Evolutionary conservation across 2,888 invertebrate genomes (phyloP).

Genomic region (Syritta pipiens): DNA sequence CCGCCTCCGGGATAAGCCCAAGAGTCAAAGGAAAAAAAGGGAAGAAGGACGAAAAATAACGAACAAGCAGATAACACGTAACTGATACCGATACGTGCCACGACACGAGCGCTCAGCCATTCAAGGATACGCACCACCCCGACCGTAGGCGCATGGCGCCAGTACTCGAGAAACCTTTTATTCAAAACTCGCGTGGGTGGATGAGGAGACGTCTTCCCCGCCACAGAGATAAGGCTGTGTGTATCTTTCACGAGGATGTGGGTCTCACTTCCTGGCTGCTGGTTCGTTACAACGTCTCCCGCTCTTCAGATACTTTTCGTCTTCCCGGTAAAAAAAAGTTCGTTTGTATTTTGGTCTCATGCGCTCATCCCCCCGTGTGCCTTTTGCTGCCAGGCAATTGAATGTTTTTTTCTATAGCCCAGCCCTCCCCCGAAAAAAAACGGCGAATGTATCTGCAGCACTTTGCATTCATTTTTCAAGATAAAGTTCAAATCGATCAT

Average conservation of each 20-base stretch:
- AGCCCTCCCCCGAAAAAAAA: too few species aligned
- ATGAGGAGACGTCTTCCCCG: too few species aligned
- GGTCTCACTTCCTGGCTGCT: constrained; percentile 17
- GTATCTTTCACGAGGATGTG: constrained; percentile 19
- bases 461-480: constrained; percentile 14
- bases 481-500: constrained; percentile 28
- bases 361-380: too few species aligned
- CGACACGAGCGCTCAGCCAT: neutral
- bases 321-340: too few species aligned
- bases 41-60: neutral
- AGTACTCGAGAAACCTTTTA: constrained; percentile 25
- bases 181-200: constrained; percentile 9
- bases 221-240: too few species aligned
- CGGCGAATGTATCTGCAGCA: constrained; percentile 29
- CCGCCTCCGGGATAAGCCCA: neutral
- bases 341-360: neutral
- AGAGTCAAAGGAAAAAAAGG: neutral
- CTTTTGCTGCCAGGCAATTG: too few species aligned
- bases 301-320: neutral
- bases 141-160: constrained; percentile 7
- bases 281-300: neutral
- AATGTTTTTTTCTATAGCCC: too few species aligned
- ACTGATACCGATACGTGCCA: constrained; percentile 26
- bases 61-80: constrained; percentile 31
- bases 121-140: neutral